Percentiles rank a stretch among this genome's conserved stretches.
Conservation (phyloP, 2,888 invertebrate genomes). For the Tiliacea citrago region DNA sequence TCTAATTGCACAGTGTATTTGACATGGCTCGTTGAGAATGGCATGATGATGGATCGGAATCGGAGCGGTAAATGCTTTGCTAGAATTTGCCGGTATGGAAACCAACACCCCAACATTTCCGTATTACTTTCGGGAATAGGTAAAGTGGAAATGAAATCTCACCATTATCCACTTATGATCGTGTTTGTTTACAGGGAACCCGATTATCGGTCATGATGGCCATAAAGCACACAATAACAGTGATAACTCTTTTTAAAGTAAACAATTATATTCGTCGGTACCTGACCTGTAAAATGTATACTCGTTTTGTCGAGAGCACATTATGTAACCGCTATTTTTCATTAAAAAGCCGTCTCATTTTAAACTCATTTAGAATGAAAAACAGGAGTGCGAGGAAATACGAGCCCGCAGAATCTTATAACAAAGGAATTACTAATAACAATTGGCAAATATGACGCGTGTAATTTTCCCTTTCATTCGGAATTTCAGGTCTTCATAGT, state of each 20-base stretch:
- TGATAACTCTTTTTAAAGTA: conserved; percentile 8
- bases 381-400: conserved; percentile 7
- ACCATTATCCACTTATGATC: neutral
- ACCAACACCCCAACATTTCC: neutral
- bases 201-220: neutral
- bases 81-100: neutral
- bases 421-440: conserved; percentile 46
- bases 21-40: neutral
- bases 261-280: conserved; percentile 12
- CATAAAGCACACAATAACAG: conserved; percentile 8
- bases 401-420: conserved; percentile 8
- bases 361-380: conserved; percentile 38
- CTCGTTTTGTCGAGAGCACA: conserved; percentile 6
- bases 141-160: neutral
- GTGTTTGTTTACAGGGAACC: neutral
- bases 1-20: conserved; percentile 5
- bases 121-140: neutral
- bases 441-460: conserved; percentile 27
- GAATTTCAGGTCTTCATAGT: conserved; percentile 16
- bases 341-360: conserved; percentile 33
- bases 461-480: conserved; percentile 29
- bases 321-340: conserved; percentile 35
- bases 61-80: neutral
- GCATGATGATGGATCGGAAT: too few species aligned
- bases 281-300: conserved; percentile 9